A percentile compares a stretch with the other conserved stretches of the same genome.
Evolutionary conservation across 2,113 vertebrate species (phyloP).

Genomic region (Carassius auratus): DNA sequence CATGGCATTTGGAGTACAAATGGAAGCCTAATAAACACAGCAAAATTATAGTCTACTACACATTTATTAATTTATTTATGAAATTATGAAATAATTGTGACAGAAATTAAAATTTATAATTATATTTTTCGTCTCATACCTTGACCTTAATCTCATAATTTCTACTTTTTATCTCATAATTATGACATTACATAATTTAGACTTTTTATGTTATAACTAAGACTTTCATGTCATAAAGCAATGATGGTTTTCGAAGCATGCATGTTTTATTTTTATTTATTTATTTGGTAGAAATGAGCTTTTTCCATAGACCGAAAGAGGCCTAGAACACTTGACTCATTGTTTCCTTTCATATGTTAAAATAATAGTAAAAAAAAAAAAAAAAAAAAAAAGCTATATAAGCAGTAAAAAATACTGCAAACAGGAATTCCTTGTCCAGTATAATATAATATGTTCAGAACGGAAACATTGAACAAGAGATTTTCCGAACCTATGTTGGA

Average conservation of each 20-base stretch:
- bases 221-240: neutral
- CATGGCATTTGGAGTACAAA: too few species aligned
- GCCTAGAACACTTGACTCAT: too few species aligned
- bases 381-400: too few species aligned
- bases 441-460: neutral
- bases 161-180: neutral
- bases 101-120: neutral
- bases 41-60: too few species aligned
- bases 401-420: neutral
- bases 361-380: too few species aligned
- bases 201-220: neutral
- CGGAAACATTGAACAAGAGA: neutral
- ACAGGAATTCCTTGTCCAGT: neutral
- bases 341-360: too few species aligned
- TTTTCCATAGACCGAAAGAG: neutral
- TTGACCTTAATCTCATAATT: neutral
- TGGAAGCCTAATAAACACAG: too few species aligned
- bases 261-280: neutral
- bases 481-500: neutral
- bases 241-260: neutral
- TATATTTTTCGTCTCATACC: neutral
- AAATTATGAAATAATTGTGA: too few species aligned
- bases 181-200: neutral
- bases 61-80: too few species aligned
- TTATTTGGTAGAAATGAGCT: neutral